Evolutionary conservation across 2,888 invertebrate genomes (phyloP).

Genomic region (Lycaena phlaeas): DNA sequence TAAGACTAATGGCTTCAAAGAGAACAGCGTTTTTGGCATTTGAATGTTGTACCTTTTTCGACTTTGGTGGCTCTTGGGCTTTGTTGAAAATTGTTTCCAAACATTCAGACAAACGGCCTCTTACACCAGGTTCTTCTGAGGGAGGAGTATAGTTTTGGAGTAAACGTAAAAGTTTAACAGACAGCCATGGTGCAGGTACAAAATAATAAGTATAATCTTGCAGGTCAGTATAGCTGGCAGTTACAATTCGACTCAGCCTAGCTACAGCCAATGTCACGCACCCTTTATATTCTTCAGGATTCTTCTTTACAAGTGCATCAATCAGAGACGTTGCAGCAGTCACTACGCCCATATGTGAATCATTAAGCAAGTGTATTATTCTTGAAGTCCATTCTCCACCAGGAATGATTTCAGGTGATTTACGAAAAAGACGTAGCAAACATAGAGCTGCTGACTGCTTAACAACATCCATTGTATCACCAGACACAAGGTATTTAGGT

Average conservation of each 20-base stretch:
- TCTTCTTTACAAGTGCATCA: slow-evolving; percentile 97
- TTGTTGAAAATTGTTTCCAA: slow-evolving; percentile 98
- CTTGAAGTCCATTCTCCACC: slow-evolving; percentile 99
- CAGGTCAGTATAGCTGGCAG: slow-evolving; percentile 98
- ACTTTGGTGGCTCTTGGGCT: slow-evolving; percentile 99
- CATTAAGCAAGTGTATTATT: slow-evolving; percentile 98
- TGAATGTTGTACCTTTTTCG: slow-evolving; percentile 99
- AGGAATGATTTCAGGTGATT: slow-evolving; percentile 96
- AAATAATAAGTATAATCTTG: slow-evolving; percentile 99
- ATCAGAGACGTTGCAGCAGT: slow-evolving; percentile 98
- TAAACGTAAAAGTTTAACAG: slow-evolving; percentile 95
- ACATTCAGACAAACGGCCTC: slow-evolving; percentile 96
- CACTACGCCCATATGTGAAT: slow-evolving; percentile 99
- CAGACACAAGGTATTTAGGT: slow-evolving; percentile 97
- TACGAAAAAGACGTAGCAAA: slow-evolving; percentile 92
- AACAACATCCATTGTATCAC: slow-evolving; percentile 99
- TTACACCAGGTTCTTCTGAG: slow-evolving; percentile 94
- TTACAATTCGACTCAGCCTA: slow-evolving; percentile 96
- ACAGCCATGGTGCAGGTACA: slow-evolving; percentile 99
- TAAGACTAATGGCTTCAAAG: slow-evolving; percentile 99
- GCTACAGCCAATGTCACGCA: slow-evolving; percentile 99
- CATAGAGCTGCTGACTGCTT: slow-evolving; percentile 99
- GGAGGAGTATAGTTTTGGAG: slow-evolving; percentile 99
- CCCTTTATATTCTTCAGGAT: slow-evolving; percentile 99
- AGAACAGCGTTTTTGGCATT: slow-evolving; percentile 99